These are phyloP conservation scores for Rhagium mordax DNA, from an alignment of 2,888 invertebrate species.

Conservation along the genomic window DNA sequence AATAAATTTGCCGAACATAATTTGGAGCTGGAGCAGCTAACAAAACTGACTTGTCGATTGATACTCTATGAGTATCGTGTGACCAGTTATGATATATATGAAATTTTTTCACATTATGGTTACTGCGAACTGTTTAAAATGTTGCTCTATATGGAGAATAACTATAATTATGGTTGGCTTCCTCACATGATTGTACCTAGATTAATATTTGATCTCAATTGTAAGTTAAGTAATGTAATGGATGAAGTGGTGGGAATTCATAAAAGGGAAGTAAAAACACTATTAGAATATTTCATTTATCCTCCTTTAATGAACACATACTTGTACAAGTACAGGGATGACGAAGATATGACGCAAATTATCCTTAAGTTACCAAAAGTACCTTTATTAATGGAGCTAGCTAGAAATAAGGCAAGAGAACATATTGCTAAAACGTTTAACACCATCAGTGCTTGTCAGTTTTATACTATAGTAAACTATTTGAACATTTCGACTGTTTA, in stretches of 20 bases:
- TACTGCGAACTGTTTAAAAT: constrained; percentile 49
- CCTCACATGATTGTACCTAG: constrained; percentile 38
- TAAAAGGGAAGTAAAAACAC: constrained; percentile 9
- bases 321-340: constrained; percentile 27
- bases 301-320: constrained; percentile 23
- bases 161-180: constrained; percentile 37
- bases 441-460: constrained; percentile 48
- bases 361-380: constrained; percentile 35
- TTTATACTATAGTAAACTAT: constrained; percentile 50
- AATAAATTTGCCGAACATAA: constrained; percentile 28
- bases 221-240: constrained; percentile 31
- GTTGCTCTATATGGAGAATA: constrained; percentile 48
- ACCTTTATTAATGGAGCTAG: constrained; percentile 57
- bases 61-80: constrained; percentile 43
- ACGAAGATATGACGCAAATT: neutral
- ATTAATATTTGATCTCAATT: constrained; percentile 43
- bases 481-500: constrained; percentile 50
- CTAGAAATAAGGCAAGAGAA: constrained; percentile 54
- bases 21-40: constrained; percentile 35
- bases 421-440: constrained; percentile 47
- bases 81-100: constrained; percentile 38
- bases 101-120: constrained; percentile 46
- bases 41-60: constrained; percentile 47
- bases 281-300: constrained; percentile 35
- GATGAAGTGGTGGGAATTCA: constrained; percentile 14